These are phyloP conservation scores for Malacoctenus gilli DNA, from an alignment of 2,797 vertebrate species.

Conservation along the genomic window DNA sequence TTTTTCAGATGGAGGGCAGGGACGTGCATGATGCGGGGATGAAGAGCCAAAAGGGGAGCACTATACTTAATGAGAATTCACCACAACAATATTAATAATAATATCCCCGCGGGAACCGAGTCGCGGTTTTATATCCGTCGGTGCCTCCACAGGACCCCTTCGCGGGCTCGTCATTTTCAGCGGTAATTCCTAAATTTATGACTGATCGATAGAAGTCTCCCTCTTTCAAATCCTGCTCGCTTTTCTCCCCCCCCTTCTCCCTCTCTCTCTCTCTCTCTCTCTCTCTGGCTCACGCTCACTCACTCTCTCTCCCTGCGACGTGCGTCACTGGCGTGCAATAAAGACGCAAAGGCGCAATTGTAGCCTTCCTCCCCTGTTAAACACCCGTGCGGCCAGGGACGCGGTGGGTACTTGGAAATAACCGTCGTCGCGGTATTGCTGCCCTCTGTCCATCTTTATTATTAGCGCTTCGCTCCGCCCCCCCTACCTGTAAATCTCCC, in stretches of 20 bases:
- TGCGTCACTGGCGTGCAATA: slow-evolving; percentile 63
- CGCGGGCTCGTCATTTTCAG: slow-evolving; percentile 13
- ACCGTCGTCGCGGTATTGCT: slow-evolving; percentile 44
- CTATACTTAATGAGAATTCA: slow-evolving; percentile 55
- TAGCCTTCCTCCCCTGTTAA: slow-evolving; percentile 19
- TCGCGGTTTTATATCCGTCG: not conserved
- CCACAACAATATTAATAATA: not conserved
- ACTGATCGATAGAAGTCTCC: slow-evolving; percentile 30
- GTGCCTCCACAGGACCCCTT: too few relatives aligned
- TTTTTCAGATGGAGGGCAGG: slow-evolving; percentile 32
- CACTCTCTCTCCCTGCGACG: slow-evolving; percentile 26
- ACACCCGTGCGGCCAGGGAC: slow-evolving; percentile 5
- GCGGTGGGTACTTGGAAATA: slow-evolving; percentile 36
- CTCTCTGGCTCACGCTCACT: too few relatives aligned
- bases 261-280: too few relatives aligned
- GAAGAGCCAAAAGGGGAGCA: slow-evolving; percentile 25
- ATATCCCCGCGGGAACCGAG: not conserved
- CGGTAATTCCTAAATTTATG: slow-evolving; percentile 11
- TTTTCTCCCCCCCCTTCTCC: too few relatives aligned
- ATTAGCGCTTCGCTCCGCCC: slow-evolving; percentile 77
- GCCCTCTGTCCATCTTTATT: slow-evolving; percentile 71
- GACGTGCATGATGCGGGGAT: slow-evolving; percentile 13
- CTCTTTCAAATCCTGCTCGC: slow-evolving; percentile 15
- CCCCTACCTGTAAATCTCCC: slow-evolving; percentile 82
- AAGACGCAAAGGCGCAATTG: slow-evolving; percentile 59